phyloP scores from a whole-genome alignment of 2,888 invertebrate species.

The Corythucha ciliata region DNA sequence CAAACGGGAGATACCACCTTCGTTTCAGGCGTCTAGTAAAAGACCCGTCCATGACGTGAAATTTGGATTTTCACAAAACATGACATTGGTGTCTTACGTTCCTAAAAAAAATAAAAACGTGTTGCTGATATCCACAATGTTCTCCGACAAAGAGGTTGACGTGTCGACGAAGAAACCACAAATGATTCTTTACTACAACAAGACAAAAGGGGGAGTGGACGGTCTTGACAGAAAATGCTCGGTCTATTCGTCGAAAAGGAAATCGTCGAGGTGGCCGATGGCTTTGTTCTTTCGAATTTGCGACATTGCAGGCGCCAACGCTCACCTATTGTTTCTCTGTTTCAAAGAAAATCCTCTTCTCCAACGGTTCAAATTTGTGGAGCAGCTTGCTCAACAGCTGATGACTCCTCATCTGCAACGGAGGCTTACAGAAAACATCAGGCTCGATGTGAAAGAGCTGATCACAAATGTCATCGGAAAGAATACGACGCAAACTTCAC shows the following conservation, averaged over 20 bases:
- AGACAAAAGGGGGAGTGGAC: slow-evolving; percentile 9
- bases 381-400: neutral
- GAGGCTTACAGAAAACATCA: too few species aligned
- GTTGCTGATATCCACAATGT: slow-evolving; percentile 26
- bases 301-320: too few species aligned
- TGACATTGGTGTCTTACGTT: slow-evolving; percentile 26
- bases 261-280: slow-evolving; percentile 28
- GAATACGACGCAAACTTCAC: too few species aligned
- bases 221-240: slow-evolving; percentile 6
- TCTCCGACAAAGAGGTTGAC: slow-evolving; percentile 7
- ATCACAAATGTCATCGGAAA: too few species aligned
- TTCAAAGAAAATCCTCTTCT: neutral
- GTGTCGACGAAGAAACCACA: neutral
- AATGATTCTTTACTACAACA: slow-evolving; percentile 2
- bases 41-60: slow-evolving; percentile 9
- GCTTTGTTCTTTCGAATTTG: slow-evolving; percentile 28
- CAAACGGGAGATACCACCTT: slow-evolving; percentile 25
- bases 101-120: slow-evolving; percentile 25
- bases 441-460: too few species aligned
- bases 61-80: slow-evolving; percentile 25
- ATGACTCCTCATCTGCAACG: neutral
- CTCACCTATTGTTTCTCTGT: too few species aligned
- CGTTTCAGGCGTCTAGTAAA: slow-evolving; percentile 20
- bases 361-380: neutral
- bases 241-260: slow-evolving; percentile 22